These are phyloP conservation scores for Pollenia amentaria DNA, from an alignment of 2,888 invertebrate species.

Conservation along the genomic window DNA sequence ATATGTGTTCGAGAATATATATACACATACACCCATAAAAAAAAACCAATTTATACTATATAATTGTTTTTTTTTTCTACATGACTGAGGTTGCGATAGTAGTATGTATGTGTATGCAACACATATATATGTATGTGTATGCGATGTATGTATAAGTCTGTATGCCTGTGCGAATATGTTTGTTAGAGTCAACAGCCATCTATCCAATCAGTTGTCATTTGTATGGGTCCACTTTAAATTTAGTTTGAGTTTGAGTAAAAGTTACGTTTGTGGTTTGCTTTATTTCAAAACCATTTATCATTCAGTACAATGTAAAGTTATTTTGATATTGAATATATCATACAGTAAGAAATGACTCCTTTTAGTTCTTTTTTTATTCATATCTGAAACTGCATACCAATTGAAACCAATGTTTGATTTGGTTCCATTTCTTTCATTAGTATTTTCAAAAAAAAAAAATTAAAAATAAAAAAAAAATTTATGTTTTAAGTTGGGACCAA, in stretches of 20 bases:
- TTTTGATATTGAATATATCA: slow-evolving; percentile 12
- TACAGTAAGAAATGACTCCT: slow-evolving; percentile 4
- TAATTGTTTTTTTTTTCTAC: slow-evolving; percentile 4
- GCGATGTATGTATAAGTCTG: neutral
- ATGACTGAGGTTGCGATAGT: too few relatives aligned
- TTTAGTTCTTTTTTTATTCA: slow-evolving; percentile 4
- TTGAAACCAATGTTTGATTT: slow-evolving; percentile 11
- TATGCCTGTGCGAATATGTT: neutral
- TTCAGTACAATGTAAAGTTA: slow-evolving; percentile 42
- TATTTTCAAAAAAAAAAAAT: slow-evolving; percentile 12
- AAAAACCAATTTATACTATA: neutral
- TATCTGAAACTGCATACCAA: neutral
- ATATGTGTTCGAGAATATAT: neutral
- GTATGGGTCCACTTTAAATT: slow-evolving; percentile 25
- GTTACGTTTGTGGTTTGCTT: slow-evolving; percentile 66
- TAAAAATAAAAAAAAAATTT: neutral
- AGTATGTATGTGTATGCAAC: too few relatives aligned
- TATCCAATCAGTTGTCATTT: slow-evolving; percentile 55
- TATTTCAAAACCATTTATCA: slow-evolving; percentile 70
- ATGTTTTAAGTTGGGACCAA: neutral
- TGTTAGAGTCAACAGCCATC: slow-evolving; percentile 31
- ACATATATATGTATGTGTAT: neutral
- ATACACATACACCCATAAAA: neutral
- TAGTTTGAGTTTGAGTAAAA: slow-evolving; percentile 40
- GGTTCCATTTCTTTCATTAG: slow-evolving; percentile 25